Percentiles rank a stretch among this genome's conserved stretches.
These are phyloP conservation scores for Carassius gibelio DNA, from an alignment of 2,113 vertebrate species.

Conservation along the genomic window DNA sequence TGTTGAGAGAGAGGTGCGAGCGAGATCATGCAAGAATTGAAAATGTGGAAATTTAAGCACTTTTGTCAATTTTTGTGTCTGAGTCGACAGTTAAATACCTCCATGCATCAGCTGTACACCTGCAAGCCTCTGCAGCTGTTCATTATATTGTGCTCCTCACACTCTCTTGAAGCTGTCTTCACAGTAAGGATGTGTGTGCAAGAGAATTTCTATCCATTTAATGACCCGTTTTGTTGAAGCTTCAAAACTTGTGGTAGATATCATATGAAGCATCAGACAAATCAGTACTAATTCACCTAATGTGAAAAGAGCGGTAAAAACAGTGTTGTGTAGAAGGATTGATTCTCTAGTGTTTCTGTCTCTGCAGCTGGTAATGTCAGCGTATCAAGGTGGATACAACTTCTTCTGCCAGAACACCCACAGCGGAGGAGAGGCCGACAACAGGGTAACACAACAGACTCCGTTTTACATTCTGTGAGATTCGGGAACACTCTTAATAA, in stretches of 20 bases:
- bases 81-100: neutral
- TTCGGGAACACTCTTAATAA: neutral
- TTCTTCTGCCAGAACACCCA: slow-evolving; percentile 93
- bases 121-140: neutral
- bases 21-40: neutral
- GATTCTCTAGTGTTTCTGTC: slow-evolving; percentile 20
- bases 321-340: neutral
- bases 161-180: no score
- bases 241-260: neutral
- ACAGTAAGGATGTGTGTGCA: neutral
- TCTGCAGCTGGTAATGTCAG: slow-evolving; percentile 82
- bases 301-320: neutral
- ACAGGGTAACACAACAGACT: slow-evolving; percentile 80
- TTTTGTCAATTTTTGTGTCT: neutral
- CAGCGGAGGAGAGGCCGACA: slow-evolving; percentile 83
- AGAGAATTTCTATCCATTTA: neutral
- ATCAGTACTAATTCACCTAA: neutral
- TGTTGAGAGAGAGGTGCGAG: neutral
- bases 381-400: slow-evolving; percentile 86
- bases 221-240: neutral
- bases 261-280: neutral
- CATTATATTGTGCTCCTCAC: neutral
- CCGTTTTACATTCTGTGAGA: neutral
- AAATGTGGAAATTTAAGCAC: no score
- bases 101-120: neutral